Conservation (phyloP, 35 echinoderm and acorn worm species). For the Amphiura filiformis region DNA sequence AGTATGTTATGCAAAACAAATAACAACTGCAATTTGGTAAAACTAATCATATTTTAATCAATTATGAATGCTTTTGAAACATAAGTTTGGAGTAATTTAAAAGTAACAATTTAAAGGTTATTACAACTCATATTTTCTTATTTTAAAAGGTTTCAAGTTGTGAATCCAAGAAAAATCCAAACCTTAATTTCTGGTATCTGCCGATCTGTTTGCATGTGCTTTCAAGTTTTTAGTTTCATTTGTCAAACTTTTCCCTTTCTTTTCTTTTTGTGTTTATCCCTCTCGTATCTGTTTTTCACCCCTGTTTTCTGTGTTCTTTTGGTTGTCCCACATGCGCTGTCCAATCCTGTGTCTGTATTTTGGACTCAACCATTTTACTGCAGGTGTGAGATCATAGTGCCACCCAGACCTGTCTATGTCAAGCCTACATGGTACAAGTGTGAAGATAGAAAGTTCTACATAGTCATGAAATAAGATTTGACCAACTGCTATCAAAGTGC, state of each 20-base stretch:
- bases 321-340: not conserved
- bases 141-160: too few relatives aligned
- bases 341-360: not conserved
- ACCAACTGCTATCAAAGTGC: too few relatives aligned
- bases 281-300: not conserved
- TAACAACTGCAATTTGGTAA: too few relatives aligned
- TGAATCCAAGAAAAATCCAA: too few relatives aligned
- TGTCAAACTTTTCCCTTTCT: not conserved
- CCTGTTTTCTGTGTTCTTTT: not conserved
- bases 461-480: not conserved
- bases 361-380: not conserved
- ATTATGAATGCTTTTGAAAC: too few relatives aligned
- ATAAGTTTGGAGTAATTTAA: too few relatives aligned
- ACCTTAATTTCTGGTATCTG: too few relatives aligned
- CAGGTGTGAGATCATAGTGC: not conserved
- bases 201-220: not conserved
- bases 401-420: not conserved
- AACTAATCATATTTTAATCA: too few relatives aligned
- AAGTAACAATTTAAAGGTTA: too few relatives aligned
- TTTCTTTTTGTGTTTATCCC: not conserved
- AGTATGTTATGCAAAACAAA: too few relatives aligned
- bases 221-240: not conserved
- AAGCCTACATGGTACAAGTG: not conserved
- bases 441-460: not conserved
- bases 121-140: too few relatives aligned